Conservation (phyloP, 2,888 invertebrate genomes). For the Cyclophora punctaria region DNA sequence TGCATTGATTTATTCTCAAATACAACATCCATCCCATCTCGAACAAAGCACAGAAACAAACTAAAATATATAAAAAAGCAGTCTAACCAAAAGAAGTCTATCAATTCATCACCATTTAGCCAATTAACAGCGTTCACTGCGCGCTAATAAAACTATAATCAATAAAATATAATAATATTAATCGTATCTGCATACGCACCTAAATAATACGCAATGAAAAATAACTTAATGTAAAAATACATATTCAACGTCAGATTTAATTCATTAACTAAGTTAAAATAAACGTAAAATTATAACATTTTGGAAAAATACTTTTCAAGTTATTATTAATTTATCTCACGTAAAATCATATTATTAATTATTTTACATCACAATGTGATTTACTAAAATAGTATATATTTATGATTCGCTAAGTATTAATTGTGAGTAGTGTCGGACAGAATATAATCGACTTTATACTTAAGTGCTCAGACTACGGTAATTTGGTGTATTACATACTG, state of each 20-base stretch:
- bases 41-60: slow-evolving; percentile 37
- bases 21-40: slow-evolving; percentile 40
- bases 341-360: slow-evolving; percentile 39
- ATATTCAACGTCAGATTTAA: slow-evolving; percentile 45
- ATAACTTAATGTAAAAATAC: slow-evolving; percentile 57
- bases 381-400: slow-evolving; percentile 50
- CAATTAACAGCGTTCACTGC: slow-evolving; percentile 28
- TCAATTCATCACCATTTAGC: slow-evolving; percentile 24
- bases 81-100: slow-evolving; percentile 35
- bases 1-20: slow-evolving; percentile 65
- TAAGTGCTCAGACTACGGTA: slow-evolving; percentile 23
- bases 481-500: slow-evolving; percentile 20
- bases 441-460: slow-evolving; percentile 30
- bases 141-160: slow-evolving; percentile 27
- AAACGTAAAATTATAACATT: slow-evolving; percentile 64
- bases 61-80: slow-evolving; percentile 30
- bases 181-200: slow-evolving; percentile 24
- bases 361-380: slow-evolving; percentile 72
- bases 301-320: slow-evolving; percentile 72
- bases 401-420: slow-evolving; percentile 39
- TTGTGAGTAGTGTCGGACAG: slow-evolving; percentile 30
- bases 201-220: slow-evolving; percentile 47
- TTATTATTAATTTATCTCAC: slow-evolving; percentile 57
- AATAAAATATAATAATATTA: slow-evolving; percentile 35
- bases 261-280: slow-evolving; percentile 57